Conservation (phyloP, 2,113 vertebrate species). For the Athene noctua region DNA sequence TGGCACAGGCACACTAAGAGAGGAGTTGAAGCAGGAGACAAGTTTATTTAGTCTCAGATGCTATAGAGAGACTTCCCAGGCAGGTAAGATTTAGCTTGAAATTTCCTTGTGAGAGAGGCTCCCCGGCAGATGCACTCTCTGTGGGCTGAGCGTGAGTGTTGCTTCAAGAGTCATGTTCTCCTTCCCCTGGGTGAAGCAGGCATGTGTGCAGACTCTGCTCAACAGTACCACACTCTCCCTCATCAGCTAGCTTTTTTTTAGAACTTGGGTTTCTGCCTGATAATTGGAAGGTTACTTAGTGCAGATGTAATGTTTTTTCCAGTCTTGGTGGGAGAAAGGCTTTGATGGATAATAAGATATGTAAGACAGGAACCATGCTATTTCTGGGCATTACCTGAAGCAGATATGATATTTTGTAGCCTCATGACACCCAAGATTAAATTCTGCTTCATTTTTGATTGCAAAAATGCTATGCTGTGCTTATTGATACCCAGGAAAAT, state of each 20-base stretch:
- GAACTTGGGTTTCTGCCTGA: not conserved
- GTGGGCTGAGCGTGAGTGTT: not conserved
- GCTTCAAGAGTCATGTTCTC: not conserved
- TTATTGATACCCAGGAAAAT: not conserved
- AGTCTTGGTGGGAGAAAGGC: not conserved
- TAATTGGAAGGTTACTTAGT: not conserved
- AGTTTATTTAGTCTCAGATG: not conserved
- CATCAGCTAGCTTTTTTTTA: not conserved
- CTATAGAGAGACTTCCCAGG: not conserved
- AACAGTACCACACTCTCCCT: not conserved
- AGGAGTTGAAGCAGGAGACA: not conserved
- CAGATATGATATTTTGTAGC: not conserved
- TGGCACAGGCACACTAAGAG: not conserved
- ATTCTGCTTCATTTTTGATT: not conserved
- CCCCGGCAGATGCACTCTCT: not conserved
- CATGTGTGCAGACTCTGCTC: rapidly evolving
- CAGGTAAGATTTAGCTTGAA: not conserved
- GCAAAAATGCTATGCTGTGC: not conserved
- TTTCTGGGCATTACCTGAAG: not conserved
- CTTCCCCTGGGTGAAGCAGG: not conserved
- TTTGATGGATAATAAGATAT: not conserved
- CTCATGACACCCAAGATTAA: not conserved
- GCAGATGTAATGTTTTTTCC: not conserved
- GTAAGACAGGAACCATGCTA: not conserved
- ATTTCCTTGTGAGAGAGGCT: not conserved